phyloP scores from a whole-genome alignment of 2,797 vertebrate genomes.

The Coreius guichenoti region DNA sequence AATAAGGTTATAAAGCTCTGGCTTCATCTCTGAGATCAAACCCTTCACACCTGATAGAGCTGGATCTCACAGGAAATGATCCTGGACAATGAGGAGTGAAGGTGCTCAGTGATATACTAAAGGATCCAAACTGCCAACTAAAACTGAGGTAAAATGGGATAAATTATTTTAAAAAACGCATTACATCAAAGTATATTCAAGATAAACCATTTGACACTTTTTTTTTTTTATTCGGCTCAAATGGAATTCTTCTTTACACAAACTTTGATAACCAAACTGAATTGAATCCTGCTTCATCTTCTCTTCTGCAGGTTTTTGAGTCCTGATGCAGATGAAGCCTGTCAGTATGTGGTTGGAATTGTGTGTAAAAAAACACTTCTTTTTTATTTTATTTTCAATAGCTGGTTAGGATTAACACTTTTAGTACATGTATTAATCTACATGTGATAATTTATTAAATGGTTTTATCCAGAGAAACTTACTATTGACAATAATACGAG shows the following conservation, averaged over 20 bases:
- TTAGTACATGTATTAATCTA: no score
- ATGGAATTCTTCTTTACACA: not conserved
- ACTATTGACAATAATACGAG: no score
- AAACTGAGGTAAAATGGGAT: not conserved
- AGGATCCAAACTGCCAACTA: not conserved
- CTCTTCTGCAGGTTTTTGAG: not conserved
- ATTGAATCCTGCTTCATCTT: not conserved
- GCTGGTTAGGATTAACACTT: no score
- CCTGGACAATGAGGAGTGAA: not conserved
- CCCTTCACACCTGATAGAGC: not conserved
- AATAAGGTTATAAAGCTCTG: not conserved
- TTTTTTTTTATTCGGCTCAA: not conserved
- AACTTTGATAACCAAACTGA: no score
- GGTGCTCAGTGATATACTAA: not conserved
- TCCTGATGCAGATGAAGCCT: not conserved
- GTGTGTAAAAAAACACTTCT: not conserved
- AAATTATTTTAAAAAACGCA: not conserved
- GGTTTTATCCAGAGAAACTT: no score
- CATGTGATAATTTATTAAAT: no score
- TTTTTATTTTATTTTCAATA: no score
- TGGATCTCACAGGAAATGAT: conserved; percentile 4
- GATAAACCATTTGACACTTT: no score
- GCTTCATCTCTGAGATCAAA: conserved; percentile 4
- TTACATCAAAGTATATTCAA: not conserved
- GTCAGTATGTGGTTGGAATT: not conserved